phyloP scores from a whole-genome alignment of 2,888 invertebrate genomes.

The Torymus aiolomorphi region DNA sequence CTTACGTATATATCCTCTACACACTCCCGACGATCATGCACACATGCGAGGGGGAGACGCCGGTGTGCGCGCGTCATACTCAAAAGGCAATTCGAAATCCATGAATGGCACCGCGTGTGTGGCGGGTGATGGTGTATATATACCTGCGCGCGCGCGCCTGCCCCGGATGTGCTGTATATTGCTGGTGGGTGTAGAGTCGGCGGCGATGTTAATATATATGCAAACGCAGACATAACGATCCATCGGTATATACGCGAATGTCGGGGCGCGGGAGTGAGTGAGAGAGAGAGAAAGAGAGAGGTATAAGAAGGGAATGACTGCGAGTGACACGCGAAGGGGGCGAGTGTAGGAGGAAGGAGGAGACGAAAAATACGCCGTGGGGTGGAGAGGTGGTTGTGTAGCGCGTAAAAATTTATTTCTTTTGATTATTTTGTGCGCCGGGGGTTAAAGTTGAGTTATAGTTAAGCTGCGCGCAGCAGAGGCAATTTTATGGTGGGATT shows the following conservation, averaged over 20 bases:
- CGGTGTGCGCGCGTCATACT: conserved; percentile 20
- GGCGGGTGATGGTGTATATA: too few species aligned
- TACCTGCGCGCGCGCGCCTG: not conserved
- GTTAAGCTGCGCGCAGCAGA: too few species aligned
- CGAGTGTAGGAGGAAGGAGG: not conserved
- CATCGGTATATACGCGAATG: conserved; percentile 72
- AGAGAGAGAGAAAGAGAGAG: too few species aligned
- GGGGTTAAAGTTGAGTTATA: not conserved
- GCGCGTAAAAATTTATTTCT: conserved; percentile 28
- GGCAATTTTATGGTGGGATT: too few species aligned
- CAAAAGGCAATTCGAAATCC: conserved; percentile 55
- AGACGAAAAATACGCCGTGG: conserved; percentile 11
- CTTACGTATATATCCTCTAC: not conserved
- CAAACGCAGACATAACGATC: conserved; percentile 75
- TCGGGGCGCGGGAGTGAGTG: too few species aligned
- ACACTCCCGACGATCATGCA: not conserved
- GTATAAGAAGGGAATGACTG: too few species aligned
- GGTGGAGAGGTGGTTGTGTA: not conserved
- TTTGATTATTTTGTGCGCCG: conserved; percentile 23
- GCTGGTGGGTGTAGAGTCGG: not conserved
- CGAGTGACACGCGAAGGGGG: conserved; percentile 1
- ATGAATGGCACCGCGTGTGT: conserved; percentile 43
- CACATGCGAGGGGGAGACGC: not conserved
- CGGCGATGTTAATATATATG: conserved; percentile 74
- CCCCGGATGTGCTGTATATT: conserved; percentile 23